Percentiles rank a stretch among this genome's conserved stretches.
phyloP scores from a whole-genome alignment of 2,113 vertebrate species.

The Sinocyclocheilus anophthalmus region DNA sequence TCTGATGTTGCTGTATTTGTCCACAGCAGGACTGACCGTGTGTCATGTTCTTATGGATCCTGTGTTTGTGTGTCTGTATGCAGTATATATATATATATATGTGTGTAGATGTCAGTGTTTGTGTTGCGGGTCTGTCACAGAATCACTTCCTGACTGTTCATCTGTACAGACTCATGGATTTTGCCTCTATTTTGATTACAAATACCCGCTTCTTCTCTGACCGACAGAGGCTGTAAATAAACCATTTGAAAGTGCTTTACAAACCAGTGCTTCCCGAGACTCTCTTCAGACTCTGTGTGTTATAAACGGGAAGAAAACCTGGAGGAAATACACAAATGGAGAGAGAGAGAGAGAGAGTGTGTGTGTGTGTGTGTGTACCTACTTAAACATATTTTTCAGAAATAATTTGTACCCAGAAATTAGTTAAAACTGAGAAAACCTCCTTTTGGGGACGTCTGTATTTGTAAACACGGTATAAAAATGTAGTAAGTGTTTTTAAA shows the following conservation, averaged over 20 bases:
- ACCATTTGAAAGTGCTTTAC: constrained; percentile 74
- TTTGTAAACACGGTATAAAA: no score
- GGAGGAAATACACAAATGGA: no score
- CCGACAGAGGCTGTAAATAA: constrained; percentile 79
- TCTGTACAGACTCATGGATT: constrained; percentile 76
- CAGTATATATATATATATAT: neutral
- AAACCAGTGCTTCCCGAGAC: constrained; percentile 40
- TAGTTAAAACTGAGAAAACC: no score
- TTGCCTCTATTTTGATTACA: constrained; percentile 65
- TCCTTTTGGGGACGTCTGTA: no score
- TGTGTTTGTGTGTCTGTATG: neutral
- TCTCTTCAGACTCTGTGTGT: neutral
- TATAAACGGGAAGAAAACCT: no score
- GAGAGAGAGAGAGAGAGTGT: no score
- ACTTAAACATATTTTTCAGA: no score
- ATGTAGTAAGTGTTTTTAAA: no score
- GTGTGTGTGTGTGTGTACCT: no score
- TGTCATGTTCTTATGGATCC: neutral
- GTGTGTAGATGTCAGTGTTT: neutral
- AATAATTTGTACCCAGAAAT: no score
- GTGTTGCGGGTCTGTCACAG: neutral
- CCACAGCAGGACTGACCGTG: neutral
- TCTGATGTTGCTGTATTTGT: no score
- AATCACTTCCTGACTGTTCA: constrained; percentile 34
- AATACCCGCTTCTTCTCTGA: constrained; percentile 70